Evolutionary conservation across 2,888 invertebrate species (phyloP).

Genomic region (Melolontha melolontha): DNA sequence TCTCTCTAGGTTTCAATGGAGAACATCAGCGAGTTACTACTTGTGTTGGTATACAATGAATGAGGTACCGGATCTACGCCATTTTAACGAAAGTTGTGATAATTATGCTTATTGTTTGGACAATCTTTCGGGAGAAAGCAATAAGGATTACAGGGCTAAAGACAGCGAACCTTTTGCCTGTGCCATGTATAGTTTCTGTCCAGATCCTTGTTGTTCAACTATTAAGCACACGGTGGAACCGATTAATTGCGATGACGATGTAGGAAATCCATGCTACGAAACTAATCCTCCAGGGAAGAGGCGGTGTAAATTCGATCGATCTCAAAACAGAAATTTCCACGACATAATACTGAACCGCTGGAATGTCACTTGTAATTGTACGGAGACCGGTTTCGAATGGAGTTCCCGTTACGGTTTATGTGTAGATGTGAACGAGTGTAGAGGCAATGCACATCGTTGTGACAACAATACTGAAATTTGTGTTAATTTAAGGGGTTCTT

Average conservation of each 20-base stretch:
- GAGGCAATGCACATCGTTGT: slow-evolving; percentile 62
- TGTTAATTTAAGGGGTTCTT: slow-evolving; percentile 69
- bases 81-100: slow-evolving; percentile 71
- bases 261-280: slow-evolving; percentile 69
- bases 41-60: slow-evolving; percentile 78
- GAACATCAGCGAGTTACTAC: slow-evolving; percentile 73
- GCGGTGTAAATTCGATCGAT: slow-evolving; percentile 59
- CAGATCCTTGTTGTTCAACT: slow-evolving; percentile 73
- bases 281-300: slow-evolving; percentile 60
- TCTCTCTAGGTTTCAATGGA: slow-evolving; percentile 69
- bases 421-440: slow-evolving; percentile 74
- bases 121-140: slow-evolving; percentile 61
- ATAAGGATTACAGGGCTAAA: slow-evolving; percentile 71
- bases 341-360: slow-evolving; percentile 70
- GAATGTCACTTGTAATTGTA: slow-evolving; percentile 73
- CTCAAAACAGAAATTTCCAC: slow-evolving; percentile 61
- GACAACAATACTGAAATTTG: slow-evolving; percentile 67
- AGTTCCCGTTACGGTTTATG: slow-evolving; percentile 73
- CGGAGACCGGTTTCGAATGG: slow-evolving; percentile 68
- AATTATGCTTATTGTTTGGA: slow-evolving; percentile 73
- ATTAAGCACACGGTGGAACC: slow-evolving; percentile 63
- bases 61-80: slow-evolving; percentile 66
- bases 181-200: slow-evolving; percentile 75
- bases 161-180: slow-evolving; percentile 70
- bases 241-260: slow-evolving; percentile 64